phyloP scores from a whole-genome alignment of 2,797 vertebrate genomes.

The Helicolenus hilgendorfi region DNA sequence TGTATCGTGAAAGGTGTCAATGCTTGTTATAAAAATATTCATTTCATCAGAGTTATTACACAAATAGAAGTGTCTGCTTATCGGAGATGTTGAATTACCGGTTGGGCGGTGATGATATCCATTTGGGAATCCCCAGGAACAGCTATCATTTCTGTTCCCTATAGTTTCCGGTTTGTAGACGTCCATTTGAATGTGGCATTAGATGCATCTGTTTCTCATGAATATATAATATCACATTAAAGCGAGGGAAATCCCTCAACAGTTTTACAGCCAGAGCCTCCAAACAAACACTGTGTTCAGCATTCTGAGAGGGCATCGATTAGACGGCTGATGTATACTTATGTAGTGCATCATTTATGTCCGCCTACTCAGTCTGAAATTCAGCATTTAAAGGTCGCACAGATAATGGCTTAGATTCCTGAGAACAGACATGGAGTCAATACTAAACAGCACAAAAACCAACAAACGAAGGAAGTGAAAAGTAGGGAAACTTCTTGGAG shows the following conservation, averaged over 20 bases:
- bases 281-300: neutral
- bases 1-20: neutral
- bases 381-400: constrained; percentile 54
- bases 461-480: neutral
- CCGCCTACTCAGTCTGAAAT: constrained; percentile 1
- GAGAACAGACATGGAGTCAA: neutral
- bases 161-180: constrained; percentile 5
- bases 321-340: constrained; percentile 29
- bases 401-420: constrained; percentile 17
- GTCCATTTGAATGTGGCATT: constrained; percentile 6
- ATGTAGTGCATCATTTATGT: constrained; percentile 55
- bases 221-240: constrained; percentile 53
- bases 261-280: constrained; percentile 12
- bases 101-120: neutral
- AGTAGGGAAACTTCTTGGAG: neutral
- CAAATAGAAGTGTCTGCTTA: neutral
- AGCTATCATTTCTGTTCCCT: neutral
- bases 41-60: neutral
- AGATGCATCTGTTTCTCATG: constrained; percentile 48
- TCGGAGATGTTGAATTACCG: neutral
- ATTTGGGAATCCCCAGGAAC: neutral
- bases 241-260: constrained; percentile 41
- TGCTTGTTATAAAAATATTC: neutral
- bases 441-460: neutral
- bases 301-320: constrained; percentile 48